Conservation (phyloP, 2,888 invertebrate genomes). For the Elmis aenea region DNA sequence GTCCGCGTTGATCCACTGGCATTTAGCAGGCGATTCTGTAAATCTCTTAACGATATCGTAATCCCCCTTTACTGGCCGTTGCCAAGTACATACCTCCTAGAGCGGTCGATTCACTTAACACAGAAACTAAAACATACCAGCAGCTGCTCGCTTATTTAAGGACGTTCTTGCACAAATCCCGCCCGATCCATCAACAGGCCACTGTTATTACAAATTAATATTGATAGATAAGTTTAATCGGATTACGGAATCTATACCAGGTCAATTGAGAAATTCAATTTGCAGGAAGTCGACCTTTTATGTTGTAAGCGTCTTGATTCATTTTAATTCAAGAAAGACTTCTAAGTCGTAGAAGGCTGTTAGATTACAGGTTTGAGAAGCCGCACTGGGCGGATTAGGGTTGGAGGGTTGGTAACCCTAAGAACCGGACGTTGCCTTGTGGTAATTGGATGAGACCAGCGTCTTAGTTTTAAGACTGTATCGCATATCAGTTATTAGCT, state of each 20-base stretch:
- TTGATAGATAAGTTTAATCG: too few relatives aligned
- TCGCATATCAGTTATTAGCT: constrained; percentile 42
- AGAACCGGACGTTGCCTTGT: constrained; percentile 35
- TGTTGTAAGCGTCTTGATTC: constrained; percentile 8
- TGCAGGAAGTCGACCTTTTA: too few relatives aligned
- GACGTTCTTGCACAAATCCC: background rate
- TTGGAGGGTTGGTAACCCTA: constrained; percentile 41
- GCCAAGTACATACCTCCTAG: constrained; percentile 9
- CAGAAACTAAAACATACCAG: too few relatives aligned
- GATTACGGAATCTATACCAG: too few relatives aligned
- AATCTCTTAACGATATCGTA: constrained; percentile 42
- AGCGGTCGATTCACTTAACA: constrained; percentile 15
- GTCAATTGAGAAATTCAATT: too few relatives aligned
- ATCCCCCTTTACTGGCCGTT: constrained; percentile 29
- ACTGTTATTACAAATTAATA: too few relatives aligned
- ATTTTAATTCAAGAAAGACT: constrained; percentile 13
- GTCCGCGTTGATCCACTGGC: constrained; percentile 39
- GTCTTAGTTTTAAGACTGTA: constrained; percentile 39
- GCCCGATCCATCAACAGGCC: too few relatives aligned
- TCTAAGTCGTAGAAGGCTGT: constrained; percentile 26
- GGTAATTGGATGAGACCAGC: constrained; percentile 43
- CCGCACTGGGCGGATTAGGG: constrained; percentile 29
- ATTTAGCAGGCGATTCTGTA: constrained; percentile 41
- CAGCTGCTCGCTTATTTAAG: too few relatives aligned
- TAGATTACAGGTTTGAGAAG: constrained; percentile 37